phyloP scores from a whole-genome alignment of 2,888 invertebrate genomes.

The Heliconius ethilla region DNA sequence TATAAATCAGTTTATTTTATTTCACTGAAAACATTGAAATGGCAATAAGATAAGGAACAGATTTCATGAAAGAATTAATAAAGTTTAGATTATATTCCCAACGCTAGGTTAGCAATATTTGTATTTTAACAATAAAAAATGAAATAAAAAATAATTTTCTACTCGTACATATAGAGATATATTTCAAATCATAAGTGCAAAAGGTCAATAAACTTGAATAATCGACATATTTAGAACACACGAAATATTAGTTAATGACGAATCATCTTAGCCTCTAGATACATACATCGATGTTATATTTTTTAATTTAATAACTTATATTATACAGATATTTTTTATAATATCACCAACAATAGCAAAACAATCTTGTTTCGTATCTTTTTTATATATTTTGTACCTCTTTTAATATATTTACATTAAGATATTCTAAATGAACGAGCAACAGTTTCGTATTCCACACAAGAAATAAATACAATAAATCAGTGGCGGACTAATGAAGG shows the following conservation, averaged over 20 bases:
- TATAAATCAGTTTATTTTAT: neutral
- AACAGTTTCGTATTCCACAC: constrained; percentile 41
- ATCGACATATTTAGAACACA: constrained; percentile 35
- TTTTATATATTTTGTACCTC: too few relatives aligned
- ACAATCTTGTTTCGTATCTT: neutral
- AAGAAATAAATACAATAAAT: constrained; percentile 45
- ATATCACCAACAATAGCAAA: neutral
- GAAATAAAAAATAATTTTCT: constrained; percentile 31
- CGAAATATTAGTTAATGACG: constrained; percentile 10
- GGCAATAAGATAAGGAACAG: neutral
- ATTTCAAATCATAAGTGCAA: constrained; percentile 41
- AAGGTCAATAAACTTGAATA: constrained; percentile 45
- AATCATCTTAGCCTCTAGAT: neutral
- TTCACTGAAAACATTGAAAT: neutral
- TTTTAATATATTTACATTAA: neutral
- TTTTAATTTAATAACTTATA: neutral
- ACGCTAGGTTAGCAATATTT: constrained; percentile 30
- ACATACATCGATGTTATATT: neutral
- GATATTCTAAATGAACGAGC: constrained; percentile 15
- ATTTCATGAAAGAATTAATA: neutral
- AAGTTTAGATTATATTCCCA: neutral
- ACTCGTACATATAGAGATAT: constrained; percentile 33
- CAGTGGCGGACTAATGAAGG: constrained; percentile 45
- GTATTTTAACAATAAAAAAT: constrained; percentile 31
- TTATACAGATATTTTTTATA: neutral